Evolutionary conservation across 2,797 vertebrate genomes (phyloP).

Genomic region (Gallinago stenura): DNA sequence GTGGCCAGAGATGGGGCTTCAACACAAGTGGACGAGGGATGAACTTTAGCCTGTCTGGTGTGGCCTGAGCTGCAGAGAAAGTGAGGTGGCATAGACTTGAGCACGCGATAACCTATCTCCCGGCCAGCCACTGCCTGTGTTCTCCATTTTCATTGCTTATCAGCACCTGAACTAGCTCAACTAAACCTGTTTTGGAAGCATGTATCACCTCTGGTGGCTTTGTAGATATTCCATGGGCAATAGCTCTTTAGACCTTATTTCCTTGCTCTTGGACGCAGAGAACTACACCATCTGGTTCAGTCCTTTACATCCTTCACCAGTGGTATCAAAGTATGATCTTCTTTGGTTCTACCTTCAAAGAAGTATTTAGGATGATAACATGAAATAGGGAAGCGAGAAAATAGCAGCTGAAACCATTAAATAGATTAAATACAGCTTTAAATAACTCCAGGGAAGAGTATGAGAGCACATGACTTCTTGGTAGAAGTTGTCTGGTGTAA

Average conservation of each 20-base stretch:
- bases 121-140: not conserved
- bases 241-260: not conserved
- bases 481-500: not conserved
- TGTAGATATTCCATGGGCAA: not conserved
- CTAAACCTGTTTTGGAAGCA: not conserved
- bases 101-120: not conserved
- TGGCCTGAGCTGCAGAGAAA: not conserved
- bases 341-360: not conserved
- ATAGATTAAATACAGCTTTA: not conserved
- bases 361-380: not conserved
- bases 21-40: not conserved
- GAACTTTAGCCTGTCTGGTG: not conserved
- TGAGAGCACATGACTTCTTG: constrained; percentile 29
- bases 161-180: not conserved
- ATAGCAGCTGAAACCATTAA: not conserved
- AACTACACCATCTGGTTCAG: not conserved
- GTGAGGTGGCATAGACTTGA: not conserved
- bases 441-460: not conserved
- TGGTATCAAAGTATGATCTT: not conserved
- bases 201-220: not conserved
- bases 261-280: not conserved
- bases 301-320: not conserved
- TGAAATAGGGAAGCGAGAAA: not conserved
- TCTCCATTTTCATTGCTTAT: not conserved
- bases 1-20: not conserved